Evolutionary conservation across 2,888 invertebrate species (phyloP).

Genomic region (Toxonevra muliebris): DNA sequence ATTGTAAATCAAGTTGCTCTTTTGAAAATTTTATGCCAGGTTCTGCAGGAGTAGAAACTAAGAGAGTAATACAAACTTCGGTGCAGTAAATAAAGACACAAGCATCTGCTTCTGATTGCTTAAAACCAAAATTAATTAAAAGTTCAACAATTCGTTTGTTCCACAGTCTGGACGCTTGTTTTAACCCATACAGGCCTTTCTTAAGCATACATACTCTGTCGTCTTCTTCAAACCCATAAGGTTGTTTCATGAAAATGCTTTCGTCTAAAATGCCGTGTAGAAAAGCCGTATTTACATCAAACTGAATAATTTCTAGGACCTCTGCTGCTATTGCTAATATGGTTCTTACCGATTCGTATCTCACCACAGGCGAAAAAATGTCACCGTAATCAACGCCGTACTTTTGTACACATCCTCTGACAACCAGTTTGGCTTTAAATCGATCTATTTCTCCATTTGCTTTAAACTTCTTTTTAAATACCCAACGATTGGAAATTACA

Average conservation of each 20-base stretch:
- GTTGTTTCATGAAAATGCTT: conserved; percentile 37
- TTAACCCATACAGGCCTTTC: conserved; percentile 39
- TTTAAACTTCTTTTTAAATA: conserved; percentile 25
- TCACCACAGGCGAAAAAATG: conserved; percentile 18
- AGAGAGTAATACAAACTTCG: background rate
- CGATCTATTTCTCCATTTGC: conserved; percentile 18
- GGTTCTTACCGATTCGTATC: conserved; percentile 25
- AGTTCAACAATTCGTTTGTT: conserved; percentile 34
- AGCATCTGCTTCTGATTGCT: conserved; percentile 33
- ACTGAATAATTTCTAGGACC: conserved; percentile 21
- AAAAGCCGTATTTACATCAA: conserved; percentile 28
- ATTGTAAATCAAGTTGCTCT: too few species aligned
- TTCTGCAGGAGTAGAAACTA: conserved; percentile 18
- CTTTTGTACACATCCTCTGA: conserved; percentile 27
- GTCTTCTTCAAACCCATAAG: conserved; percentile 36
- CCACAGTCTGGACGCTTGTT: conserved; percentile 35
- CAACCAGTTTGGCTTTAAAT: conserved; percentile 26
- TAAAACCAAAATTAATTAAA: conserved; percentile 27
- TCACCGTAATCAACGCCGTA: conserved; percentile 22
- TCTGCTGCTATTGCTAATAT: conserved; percentile 26
- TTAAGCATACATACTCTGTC: conserved; percentile 36
- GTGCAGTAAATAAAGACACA: conserved; percentile 33
- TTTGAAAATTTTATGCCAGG: conserved; percentile 20
- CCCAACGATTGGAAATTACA: conserved; percentile 23
- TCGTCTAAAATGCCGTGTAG: conserved; percentile 9